Evolutionary conservation across 2,888 invertebrate species (phyloP).

Genomic region (Dysmachus trigonus): DNA sequence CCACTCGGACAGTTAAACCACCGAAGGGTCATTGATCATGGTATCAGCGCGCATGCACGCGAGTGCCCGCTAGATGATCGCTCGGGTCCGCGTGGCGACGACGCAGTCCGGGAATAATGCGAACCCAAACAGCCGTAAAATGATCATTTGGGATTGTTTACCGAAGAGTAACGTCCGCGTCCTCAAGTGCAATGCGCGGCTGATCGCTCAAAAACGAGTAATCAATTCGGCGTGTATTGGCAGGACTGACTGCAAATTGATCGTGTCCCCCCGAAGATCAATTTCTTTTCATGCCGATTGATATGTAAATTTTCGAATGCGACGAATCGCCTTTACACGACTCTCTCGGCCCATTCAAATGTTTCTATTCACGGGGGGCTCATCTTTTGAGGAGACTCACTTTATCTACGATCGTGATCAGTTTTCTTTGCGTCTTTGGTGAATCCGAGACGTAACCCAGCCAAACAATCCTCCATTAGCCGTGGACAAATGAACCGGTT

Average conservation of each 20-base stretch:
- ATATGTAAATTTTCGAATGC: background rate
- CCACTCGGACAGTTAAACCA: background rate
- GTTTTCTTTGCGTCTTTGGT: background rate
- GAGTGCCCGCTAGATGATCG: background rate
- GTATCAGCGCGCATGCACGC: background rate
- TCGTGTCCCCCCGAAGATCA: background rate
- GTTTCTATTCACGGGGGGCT: background rate
- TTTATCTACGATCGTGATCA: background rate
- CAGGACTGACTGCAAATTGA: background rate
- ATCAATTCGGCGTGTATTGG: background rate
- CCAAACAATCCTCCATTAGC: background rate
- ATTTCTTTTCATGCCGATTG: conserved; percentile 19
- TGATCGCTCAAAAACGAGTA: background rate
- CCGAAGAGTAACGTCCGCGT: background rate
- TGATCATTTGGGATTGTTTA: conserved; percentile 20
- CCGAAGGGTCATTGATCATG: conserved; percentile 30
- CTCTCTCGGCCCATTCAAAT: background rate
- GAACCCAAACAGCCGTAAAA: conserved; percentile 3
- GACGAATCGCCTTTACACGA: background rate
- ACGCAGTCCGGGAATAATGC: background rate
- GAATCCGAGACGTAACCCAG: background rate
- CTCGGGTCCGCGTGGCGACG: background rate
- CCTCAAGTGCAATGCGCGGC: background rate
- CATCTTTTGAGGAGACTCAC: background rate
- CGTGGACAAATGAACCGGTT: background rate